Evolutionary conservation across 2,888 invertebrate species (phyloP).

Genomic region (Acanthosepion lycidas): DNA sequence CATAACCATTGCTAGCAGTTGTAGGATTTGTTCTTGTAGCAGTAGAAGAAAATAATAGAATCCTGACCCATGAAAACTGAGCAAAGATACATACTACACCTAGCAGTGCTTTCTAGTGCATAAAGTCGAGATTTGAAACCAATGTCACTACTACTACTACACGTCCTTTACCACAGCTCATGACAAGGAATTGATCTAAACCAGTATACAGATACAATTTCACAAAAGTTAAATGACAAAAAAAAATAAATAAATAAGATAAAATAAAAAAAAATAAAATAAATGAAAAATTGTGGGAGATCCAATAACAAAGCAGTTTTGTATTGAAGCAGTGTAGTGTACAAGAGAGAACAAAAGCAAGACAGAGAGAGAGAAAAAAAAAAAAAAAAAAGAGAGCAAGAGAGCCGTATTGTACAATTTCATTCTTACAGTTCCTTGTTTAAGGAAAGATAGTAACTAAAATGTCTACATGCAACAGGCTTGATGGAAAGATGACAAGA

Average conservation of each 20-base stretch:
- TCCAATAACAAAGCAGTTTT: background rate
- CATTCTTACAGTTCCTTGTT: too few relatives aligned
- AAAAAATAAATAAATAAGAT: too few relatives aligned
- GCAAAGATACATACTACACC: background rate
- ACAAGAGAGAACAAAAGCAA: background rate
- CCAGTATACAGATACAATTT: background rate
- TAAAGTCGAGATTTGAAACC: background rate
- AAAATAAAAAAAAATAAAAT: too few relatives aligned
- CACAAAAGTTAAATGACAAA: background rate
- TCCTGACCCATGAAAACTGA: background rate
- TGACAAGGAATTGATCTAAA: background rate
- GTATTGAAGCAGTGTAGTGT: background rate
- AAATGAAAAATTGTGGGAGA: too few relatives aligned
- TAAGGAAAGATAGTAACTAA: too few relatives aligned
- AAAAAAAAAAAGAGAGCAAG: too few relatives aligned
- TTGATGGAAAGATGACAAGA: too few relatives aligned
- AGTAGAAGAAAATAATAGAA: background rate
- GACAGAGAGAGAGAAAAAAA: background rate
- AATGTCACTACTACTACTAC: background rate
- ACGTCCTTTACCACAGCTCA: background rate
- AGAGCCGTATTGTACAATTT: too few relatives aligned
- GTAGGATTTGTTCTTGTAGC: background rate
- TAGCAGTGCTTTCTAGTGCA: background rate
- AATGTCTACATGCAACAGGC: too few relatives aligned
- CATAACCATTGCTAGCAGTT: background rate